phyloP scores from a whole-genome alignment of 2,888 invertebrate species.

The Dryobotodes eremita region DNA sequence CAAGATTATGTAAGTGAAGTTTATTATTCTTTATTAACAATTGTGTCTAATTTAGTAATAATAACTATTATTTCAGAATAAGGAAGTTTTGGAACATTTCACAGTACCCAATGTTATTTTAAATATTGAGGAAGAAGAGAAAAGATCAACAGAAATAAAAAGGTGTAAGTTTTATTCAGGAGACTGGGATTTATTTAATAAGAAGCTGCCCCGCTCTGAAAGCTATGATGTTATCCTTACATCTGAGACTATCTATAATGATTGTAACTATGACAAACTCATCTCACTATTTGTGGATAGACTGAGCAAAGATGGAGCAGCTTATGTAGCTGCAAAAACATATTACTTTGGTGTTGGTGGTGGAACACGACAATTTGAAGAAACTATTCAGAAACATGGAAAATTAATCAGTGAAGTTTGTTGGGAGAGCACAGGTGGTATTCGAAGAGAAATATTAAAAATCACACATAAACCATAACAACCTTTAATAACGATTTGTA shows the following conservation, averaged over 20 bases:
- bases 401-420: conserved; percentile 90
- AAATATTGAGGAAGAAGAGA: conserved; percentile 90
- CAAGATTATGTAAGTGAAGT: conserved; percentile 96
- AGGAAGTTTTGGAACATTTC: conserved; percentile 94
- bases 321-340: conserved; percentile 96
- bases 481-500: conserved; percentile 53
- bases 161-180: conserved; percentile 92
- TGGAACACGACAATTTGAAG: conserved; percentile 94
- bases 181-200: conserved; percentile 93
- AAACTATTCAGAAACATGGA: conserved; percentile 89
- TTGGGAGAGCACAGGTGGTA: conserved; percentile 92
- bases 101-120: conserved; percentile 95
- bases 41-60: background rate
- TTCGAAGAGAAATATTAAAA: conserved; percentile 92
- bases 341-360: conserved; percentile 99
- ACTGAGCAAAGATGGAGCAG: conserved; percentile 91
- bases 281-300: conserved; percentile 92
- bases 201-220: conserved; percentile 80
- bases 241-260: conserved; percentile 98
- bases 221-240: conserved; percentile 96
- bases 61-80: conserved; percentile 92
- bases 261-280: conserved; percentile 94
- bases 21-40: background rate
- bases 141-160: conserved; percentile 75
- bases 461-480: conserved; percentile 78